Conservation (phyloP, 1,140 invertebrate genomes). For the Subanguina moxae region DNA sequence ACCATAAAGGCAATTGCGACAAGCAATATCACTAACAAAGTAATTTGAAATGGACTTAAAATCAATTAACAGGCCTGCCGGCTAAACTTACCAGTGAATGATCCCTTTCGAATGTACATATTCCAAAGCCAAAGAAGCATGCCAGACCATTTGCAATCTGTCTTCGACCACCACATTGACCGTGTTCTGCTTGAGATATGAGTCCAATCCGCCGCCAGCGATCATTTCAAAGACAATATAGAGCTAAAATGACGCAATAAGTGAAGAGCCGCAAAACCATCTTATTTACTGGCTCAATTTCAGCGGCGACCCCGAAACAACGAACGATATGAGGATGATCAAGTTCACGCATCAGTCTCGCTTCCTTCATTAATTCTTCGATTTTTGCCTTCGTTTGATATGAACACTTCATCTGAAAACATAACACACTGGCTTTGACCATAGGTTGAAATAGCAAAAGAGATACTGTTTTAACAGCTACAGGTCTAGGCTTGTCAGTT, state of each 20-base stretch:
- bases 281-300: conserved; percentile 13
- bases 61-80: too few relatives aligned
- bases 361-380: conserved; percentile 31
- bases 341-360: conserved; percentile 28
- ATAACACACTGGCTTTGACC: too few relatives aligned
- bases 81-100: background rate
- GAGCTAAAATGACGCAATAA: background rate
- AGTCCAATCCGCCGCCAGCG: conserved; percentile 27
- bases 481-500: conserved; percentile 8
- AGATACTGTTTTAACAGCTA: conserved; percentile 21
- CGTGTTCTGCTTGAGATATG: conserved; percentile 26
- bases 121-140: conserved; percentile 71
- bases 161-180: conserved; percentile 9
- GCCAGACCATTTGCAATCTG: conserved; percentile 12
- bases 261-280: too few relatives aligned
- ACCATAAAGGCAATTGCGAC: conserved; percentile 67
- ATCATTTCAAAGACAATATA: conserved; percentile 16
- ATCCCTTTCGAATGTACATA: conserved; percentile 84
- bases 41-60: too few relatives aligned
- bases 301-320: conserved; percentile 40
- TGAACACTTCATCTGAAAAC: too few relatives aligned
- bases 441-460: too few relatives aligned
- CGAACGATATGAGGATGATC: conserved; percentile 29
- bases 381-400: conserved; percentile 4
- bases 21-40: conserved; percentile 64